phyloP scores from a whole-genome alignment of 1,140 invertebrate genomes.

The Melanaphis sacchari region DNA sequence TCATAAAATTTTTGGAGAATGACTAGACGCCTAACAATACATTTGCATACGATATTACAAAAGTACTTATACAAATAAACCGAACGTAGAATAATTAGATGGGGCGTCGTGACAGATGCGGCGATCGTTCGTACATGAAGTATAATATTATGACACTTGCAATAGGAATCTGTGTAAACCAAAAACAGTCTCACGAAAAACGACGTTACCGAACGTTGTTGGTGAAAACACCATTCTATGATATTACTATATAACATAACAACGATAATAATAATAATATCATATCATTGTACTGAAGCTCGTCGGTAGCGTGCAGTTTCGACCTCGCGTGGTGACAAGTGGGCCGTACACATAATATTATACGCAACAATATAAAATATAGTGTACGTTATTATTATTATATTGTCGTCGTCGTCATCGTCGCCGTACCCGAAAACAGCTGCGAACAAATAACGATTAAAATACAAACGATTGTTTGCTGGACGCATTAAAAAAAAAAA shows the following conservation, averaged over 20 bases:
- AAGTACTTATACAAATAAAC: neutral
- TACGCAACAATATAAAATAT: too few species aligned
- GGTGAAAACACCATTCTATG: neutral
- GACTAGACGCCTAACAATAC: too few species aligned
- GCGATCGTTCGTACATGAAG: neutral
- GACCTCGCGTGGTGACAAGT: neutral
- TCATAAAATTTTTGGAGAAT: too few species aligned
- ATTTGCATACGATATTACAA: too few species aligned
- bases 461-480: conserved; percentile 51
- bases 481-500: conserved; percentile 52
- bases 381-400: neutral
- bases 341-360: neutral
- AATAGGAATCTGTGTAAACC: neutral
- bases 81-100: neutral
- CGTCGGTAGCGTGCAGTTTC: neutral
- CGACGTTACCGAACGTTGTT: neutral
- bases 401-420: neutral
- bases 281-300: neutral
- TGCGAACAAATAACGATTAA: conserved; percentile 52
- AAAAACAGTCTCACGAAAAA: neutral
- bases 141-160: neutral
- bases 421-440: conserved; percentile 22
- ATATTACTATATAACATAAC: neutral
- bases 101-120: neutral
- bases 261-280: neutral